Base-by-base conservation (phyloP, 1,140 invertebrate species). In the Megalonaias nervosa region DNA sequence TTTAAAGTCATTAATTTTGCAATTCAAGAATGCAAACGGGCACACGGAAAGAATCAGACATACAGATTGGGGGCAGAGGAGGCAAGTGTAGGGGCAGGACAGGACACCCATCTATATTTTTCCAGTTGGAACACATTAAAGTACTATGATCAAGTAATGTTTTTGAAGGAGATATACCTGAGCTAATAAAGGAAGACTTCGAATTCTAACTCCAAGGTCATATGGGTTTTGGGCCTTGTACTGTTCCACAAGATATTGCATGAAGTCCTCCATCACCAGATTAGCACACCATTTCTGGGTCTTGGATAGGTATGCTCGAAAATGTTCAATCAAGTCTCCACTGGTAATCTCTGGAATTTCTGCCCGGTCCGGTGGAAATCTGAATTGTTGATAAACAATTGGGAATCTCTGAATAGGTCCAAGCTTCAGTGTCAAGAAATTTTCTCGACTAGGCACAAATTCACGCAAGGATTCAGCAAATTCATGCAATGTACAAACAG, bases 331-430 rank as follows among this genome's bases (percentile, higher is more conserved):
- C 58, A 90, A 77, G 68, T 90, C 86, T 19, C 83, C 68, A 11
- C 85, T 86, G 23, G 83, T 83, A n/a, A 90, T 87, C 38, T 88
- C 82, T 31, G 85, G 85, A 67, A 90, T 85, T 60, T 86, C 83
- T 13, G 80, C 81, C 31, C 76, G 77, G 60, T 86, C 86, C 11
- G 81, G 76, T 26, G 88, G 88, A 72, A 88, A 86, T 58, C 87
- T 86, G 81, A 90, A 90, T 68, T 83, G 71, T 31, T 87, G 82
- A 68, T 86, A 87, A 15, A 90, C 82, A 14, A 87, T 56, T 16
- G 89, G 89, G 58, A 88, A 79, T 38, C 84, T 75, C 38, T 86
- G 85, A 19, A 90, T 56, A 11, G 89, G 89, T 2, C 89, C 89
- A 23, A 90, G 79, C 31, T 86, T 82, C 1, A 90, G 71, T 16